Base-by-base conservation (phyloP, 2,113 vertebrate species). In the Thomomys bottae region DNA sequence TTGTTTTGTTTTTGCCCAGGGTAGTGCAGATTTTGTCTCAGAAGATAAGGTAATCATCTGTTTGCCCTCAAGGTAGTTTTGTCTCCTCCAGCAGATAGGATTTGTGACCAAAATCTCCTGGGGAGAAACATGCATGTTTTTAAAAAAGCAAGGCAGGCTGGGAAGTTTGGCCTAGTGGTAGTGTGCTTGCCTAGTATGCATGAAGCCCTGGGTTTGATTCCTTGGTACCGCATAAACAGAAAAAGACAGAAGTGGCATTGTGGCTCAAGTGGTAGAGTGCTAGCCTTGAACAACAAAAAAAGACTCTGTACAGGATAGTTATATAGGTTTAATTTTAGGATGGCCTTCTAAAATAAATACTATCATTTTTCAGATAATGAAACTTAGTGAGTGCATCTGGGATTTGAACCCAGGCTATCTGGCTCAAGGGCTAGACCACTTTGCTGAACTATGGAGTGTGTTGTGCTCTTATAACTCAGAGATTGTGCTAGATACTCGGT, bases 331-430 rank as follows among this genome's bases (percentile, higher is more conserved):
- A 3, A 24, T 59, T 76, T 28, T 21, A 57, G 15, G 30, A n/a
- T n/a, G 42, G 30, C 45, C 30, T 30, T 73, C 45, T 12, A 68
- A n/a, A 18, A 78, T 24, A 79, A 86, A 15, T 57, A 7, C 24
- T 38, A 30, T 73, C 32, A 14, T 45, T 88, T 88, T 86, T 82
- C 24, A 42, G 84, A 77, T 23, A 26, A 94, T 68, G 40, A 84
- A 76, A 67, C 12, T 1, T 34, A 80, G 45, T 40, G 15, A 26
- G 15, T 5, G 40, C 63, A 32, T 71, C 45, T 64, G 20, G 67
- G 59, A 18, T 42, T 83, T 8, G 75, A 59, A 76, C 49, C 40
- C 72, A 26, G 45, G 30, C 45, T 0, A 8, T 40, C 36, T 59
- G 61, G 38, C 49, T 26, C 21, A 18, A 67, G 40, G 38, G 11